phyloP scores from a whole-genome alignment of 2,888 invertebrate species.

The Athalia circularis region DNA sequence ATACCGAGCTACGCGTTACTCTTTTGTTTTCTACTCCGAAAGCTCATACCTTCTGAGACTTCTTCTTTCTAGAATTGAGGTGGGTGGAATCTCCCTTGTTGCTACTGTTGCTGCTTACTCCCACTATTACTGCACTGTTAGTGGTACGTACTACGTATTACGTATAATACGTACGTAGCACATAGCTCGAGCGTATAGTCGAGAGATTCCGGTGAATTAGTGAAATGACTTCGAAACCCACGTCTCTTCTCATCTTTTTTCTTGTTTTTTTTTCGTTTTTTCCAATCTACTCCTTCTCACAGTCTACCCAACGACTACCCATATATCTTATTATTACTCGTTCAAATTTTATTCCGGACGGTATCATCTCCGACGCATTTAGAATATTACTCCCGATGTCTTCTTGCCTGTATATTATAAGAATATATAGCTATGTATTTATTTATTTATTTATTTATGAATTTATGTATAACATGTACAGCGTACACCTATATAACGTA shows the following conservation, averaged over 20 bases:
- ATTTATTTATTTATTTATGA: neutral
- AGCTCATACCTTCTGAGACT: neutral
- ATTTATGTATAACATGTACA: neutral
- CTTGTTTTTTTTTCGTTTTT: neutral
- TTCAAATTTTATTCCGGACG: constrained; percentile 43
- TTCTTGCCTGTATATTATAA: too few species aligned
- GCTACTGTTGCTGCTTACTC: too few species aligned
- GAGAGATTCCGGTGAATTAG: constrained; percentile 40
- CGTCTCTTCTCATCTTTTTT: neutral
- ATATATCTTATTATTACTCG: constrained; percentile 22
- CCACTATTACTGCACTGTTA: too few species aligned
- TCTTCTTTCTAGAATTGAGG: neutral
- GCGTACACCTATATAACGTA: neutral
- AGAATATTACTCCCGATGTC: constrained; percentile 41
- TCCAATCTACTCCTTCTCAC: neutral
- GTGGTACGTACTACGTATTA: too few species aligned
- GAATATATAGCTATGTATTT: neutral
- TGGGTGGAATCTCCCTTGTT: too few species aligned
- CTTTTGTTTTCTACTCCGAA: constrained; percentile 1
- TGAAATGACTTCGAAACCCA: constrained; percentile 32
- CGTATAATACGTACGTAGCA: too few species aligned
- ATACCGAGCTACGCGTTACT: neutral
- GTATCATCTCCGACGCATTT: constrained; percentile 37
- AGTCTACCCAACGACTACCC: neutral
- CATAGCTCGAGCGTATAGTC: neutral